Evolutionary conservation across 2,113 vertebrate genomes (phyloP).

Genomic region (Chinchilla lanigera): DNA sequence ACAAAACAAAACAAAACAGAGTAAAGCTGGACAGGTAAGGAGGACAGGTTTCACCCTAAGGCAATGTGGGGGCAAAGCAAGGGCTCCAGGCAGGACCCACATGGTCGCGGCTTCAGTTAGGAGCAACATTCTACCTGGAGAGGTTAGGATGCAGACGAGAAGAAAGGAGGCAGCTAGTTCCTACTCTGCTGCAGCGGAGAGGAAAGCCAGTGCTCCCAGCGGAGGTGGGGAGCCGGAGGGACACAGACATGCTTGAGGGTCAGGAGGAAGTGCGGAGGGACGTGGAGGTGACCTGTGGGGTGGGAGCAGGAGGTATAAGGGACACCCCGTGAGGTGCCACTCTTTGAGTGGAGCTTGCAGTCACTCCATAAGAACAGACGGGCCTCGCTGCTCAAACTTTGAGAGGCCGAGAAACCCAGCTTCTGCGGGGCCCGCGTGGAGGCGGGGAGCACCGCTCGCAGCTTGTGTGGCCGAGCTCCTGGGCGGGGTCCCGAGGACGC

Average conservation of each 20-base stretch:
- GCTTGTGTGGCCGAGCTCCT: not conserved
- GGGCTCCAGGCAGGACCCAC: not conserved
- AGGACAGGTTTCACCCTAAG: not conserved
- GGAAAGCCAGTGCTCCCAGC: not conserved
- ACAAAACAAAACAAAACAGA: too few relatives aligned
- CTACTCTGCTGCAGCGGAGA: not conserved
- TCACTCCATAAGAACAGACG: not conserved
- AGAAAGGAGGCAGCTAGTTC: not conserved
- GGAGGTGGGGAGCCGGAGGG: not conserved
- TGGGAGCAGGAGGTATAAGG: not conserved
- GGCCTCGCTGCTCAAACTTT: not conserved
- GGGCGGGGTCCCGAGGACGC: not conserved
- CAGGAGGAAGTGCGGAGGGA: not conserved
- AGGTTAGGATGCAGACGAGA: too few relatives aligned
- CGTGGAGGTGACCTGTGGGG: rapidly evolving
- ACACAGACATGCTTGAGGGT: not conserved
- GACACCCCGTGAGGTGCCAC: rapidly evolving
- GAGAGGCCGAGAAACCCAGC: not conserved
- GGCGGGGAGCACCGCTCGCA: not conserved
- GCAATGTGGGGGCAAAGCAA: not conserved
- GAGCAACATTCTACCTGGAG: not conserved
- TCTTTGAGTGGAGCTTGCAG: not conserved
- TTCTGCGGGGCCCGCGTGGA: not conserved
- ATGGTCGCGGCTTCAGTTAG: not conserved
- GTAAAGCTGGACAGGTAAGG: not conserved